These are phyloP conservation scores for Ibycter americanus DNA, from an alignment of 2,797 vertebrate genomes.

Conservation along the genomic window DNA sequence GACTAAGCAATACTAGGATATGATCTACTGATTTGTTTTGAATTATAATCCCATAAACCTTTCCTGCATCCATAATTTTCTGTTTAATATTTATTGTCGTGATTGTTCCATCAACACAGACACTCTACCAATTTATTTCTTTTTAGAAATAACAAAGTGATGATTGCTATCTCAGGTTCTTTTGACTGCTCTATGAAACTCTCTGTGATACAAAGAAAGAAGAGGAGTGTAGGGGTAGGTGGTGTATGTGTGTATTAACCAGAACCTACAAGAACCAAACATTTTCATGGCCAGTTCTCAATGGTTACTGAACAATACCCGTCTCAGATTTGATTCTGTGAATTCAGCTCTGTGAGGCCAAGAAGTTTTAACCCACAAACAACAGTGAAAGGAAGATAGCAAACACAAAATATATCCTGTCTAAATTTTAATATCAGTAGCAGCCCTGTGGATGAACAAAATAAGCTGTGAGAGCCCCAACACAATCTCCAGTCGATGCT, in stretches of 20 bases:
- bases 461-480: not conserved
- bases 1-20: not conserved
- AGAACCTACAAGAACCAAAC: not conserved
- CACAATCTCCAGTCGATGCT: not conserved
- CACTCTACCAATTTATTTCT: not conserved
- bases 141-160: not conserved
- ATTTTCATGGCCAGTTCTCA: not conserved
- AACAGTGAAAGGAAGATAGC: not conserved
- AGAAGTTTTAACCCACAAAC: not conserved
- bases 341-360: not conserved
- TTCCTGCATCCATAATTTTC: not conserved
- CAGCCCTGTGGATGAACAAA: not conserved
- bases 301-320: not conserved
- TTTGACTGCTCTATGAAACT: not conserved
- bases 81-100: not conserved
- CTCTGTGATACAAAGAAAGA: not conserved
- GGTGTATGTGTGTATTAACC: not conserved
- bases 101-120: not conserved
- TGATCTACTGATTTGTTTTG: not conserved
- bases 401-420: not conserved
- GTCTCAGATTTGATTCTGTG: not conserved
- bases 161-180: not conserved
- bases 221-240: not conserved
- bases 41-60: not conserved
- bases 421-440: not conserved